These are phyloP conservation scores for Leiothrix lutea DNA, from an alignment of 2,113 vertebrate genomes.

Conservation along the genomic window DNA sequence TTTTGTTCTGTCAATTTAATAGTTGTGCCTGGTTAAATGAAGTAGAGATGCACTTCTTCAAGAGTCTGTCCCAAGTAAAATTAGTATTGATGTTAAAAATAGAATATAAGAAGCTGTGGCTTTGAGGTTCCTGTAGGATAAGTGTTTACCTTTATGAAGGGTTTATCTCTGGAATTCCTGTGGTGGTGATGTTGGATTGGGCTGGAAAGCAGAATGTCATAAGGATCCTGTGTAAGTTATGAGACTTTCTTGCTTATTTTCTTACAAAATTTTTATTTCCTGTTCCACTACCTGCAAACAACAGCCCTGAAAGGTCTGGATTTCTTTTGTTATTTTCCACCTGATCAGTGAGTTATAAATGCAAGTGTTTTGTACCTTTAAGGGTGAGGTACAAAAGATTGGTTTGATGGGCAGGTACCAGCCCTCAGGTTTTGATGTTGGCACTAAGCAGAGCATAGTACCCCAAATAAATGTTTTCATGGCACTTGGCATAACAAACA, in stretches of 20 bases:
- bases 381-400: background rate
- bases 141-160: background rate
- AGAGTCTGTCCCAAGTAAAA: background rate
- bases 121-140: background rate
- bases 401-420: background rate
- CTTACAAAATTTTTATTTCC: background rate
- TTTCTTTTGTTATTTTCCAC: background rate
- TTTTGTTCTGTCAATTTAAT: background rate
- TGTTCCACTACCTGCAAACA: background rate
- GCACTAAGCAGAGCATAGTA: background rate
- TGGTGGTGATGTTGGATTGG: background rate
- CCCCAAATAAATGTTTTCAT: background rate
- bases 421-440: background rate
- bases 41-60: background rate
- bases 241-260: background rate
- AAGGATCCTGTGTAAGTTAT: background rate
- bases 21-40: background rate
- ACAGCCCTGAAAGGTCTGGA: background rate
- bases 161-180: background rate
- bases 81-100: background rate
- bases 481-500: background rate
- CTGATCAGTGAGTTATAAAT: background rate
- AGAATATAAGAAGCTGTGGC: background rate
- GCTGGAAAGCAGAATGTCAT: background rate
- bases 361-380: background rate